Conservation (phyloP, 2,797 vertebrate genomes). For the Platyrinchus mystaceus region DNA sequence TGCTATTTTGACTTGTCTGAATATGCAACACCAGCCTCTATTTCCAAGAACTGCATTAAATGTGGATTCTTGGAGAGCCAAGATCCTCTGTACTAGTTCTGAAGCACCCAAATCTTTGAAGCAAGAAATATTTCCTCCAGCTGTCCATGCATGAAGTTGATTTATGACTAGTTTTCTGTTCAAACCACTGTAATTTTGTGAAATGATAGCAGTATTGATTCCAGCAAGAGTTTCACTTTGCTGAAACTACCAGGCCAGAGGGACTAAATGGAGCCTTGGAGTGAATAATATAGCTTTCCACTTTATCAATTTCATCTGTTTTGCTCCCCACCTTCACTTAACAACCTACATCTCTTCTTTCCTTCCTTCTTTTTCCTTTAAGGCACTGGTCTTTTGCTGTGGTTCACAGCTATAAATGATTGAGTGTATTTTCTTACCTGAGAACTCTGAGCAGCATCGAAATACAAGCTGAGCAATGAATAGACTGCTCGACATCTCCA, state of each 20-base stretch:
- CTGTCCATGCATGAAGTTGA: conserved; percentile 68
- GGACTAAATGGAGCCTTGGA: conserved; percentile 74
- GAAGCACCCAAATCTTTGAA: background rate
- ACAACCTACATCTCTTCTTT: conserved; percentile 30
- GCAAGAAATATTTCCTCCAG: conserved; percentile 53
- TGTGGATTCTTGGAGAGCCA: background rate
- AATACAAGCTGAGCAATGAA: conserved; percentile 9
- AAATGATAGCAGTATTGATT: conserved; percentile 89
- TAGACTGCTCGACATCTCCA: background rate
- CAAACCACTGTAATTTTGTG: conserved; percentile 82
- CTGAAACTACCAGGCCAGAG: conserved; percentile 79
- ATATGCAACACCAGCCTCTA: background rate
- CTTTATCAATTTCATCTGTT: conserved; percentile 73
- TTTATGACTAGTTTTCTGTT: conserved; percentile 80
- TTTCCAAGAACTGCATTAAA: background rate
- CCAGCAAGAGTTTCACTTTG: conserved; percentile 81
- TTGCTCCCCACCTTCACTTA: conserved; percentile 33
- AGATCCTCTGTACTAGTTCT: background rate
- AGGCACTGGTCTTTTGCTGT: conserved; percentile 7
- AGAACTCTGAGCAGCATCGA: conserved; percentile 16
- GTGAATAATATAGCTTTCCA: conserved; percentile 76
- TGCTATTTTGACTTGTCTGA: background rate
- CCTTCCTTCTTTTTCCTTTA: background rate
- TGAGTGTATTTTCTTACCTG: background rate
- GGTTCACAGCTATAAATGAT: conserved; percentile 2